Conservation (phyloP, 2,888 invertebrate genomes). For the Eupithecia abbreviata region DNA sequence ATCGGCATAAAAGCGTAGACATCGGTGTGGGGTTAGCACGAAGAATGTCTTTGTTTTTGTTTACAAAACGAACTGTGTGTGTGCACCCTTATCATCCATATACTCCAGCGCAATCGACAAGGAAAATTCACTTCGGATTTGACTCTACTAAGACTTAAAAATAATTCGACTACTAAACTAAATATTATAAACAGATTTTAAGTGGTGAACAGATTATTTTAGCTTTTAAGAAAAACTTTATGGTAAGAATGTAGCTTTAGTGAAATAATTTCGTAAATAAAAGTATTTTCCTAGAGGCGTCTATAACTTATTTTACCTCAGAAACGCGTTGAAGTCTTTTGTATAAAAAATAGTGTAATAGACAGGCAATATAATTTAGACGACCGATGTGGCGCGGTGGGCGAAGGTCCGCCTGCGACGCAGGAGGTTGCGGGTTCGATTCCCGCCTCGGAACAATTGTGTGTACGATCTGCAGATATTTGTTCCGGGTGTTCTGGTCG, state of each 20-base stretch:
- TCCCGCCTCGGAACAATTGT: no score
- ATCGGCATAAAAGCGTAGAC: constrained; percentile 73
- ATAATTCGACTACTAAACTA: not conserved
- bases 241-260: not conserved
- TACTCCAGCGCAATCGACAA: constrained; percentile 72
- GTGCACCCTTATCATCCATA: constrained; percentile 78
- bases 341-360: not conserved
- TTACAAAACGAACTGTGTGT: constrained; percentile 71
- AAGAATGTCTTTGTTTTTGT: constrained; percentile 72
- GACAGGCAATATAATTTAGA: not conserved
- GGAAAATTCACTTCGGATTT: constrained; percentile 67
- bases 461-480: no score
- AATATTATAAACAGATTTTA: not conserved
- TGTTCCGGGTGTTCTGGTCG: no score
- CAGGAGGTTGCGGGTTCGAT: no score
- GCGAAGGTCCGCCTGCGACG: no score
- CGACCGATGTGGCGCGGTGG: no score
- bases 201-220: not conserved
- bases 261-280: not conserved
- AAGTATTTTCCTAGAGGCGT: not conserved
- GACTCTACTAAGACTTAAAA: constrained; percentile 54
- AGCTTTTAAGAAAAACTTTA: not conserved
- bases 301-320: not conserved
- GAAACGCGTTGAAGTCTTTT: constrained; percentile 9
- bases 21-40: constrained; percentile 74